Percentiles rank a stretch among this genome's conserved stretches.
Evolutionary conservation across 1,140 invertebrate species (phyloP).

Genomic region (Zaprionus capensis): DNA sequence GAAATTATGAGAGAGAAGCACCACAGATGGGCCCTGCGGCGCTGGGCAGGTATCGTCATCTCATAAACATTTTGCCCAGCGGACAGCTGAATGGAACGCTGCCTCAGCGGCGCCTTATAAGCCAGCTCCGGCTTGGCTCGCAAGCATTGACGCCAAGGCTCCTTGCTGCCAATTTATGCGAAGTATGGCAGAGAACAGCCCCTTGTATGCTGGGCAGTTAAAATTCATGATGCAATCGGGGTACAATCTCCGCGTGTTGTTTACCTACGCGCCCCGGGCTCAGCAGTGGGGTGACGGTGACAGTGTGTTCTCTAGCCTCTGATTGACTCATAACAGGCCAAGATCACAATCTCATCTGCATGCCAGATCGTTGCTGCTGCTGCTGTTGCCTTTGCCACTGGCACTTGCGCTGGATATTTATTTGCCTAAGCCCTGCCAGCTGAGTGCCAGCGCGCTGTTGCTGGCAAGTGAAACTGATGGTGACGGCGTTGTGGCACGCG

Average conservation of each 20-base stretch:
- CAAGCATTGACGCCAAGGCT: constrained; percentile 41
- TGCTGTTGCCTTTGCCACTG: background rate
- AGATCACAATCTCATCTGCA: constrained; percentile 76
- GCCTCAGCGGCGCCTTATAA: constrained; percentile 74
- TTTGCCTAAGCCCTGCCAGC: constrained; percentile 60
- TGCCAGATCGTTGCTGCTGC: constrained; percentile 41
- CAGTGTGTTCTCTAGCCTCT: constrained; percentile 72
- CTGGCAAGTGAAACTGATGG: constrained; percentile 66
- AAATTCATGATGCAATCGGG: constrained; percentile 78
- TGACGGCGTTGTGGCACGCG: constrained; percentile 65
- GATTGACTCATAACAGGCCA: constrained; percentile 80
- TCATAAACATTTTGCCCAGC: constrained; percentile 76
- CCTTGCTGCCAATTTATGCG: constrained; percentile 72
- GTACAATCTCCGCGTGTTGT: constrained; percentile 72
- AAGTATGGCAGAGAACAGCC: constrained; percentile 47
- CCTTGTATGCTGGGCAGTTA: constrained; percentile 62
- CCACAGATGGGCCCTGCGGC: constrained; percentile 54
- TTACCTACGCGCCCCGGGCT: constrained; percentile 65
- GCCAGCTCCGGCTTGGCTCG: constrained; percentile 29
- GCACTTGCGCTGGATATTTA: constrained; percentile 58
- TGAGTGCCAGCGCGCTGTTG: constrained; percentile 22
- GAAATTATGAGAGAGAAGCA: constrained; percentile 70
- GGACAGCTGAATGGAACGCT: constrained; percentile 71
- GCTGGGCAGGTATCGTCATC: constrained; percentile 62
- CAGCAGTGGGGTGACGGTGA: constrained; percentile 67